These are phyloP conservation scores for Tillus elongatus DNA, from an alignment of 2,888 invertebrate genomes.

Conservation along the genomic window DNA sequence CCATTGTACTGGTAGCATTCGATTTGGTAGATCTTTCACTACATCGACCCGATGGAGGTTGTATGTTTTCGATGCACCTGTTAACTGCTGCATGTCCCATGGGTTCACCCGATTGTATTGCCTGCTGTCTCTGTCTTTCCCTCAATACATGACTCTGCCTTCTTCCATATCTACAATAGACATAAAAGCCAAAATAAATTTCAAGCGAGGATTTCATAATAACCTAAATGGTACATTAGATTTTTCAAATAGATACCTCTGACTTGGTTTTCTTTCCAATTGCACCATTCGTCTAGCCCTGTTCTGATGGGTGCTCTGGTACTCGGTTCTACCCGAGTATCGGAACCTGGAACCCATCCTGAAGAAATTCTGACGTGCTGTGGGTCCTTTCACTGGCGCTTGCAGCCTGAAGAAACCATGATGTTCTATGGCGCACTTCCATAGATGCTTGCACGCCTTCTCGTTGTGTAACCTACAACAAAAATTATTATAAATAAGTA, in stretches of 20 bases:
- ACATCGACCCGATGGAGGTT: slow-evolving; percentile 43
- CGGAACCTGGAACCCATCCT: slow-evolving; percentile 97
- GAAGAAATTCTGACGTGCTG: slow-evolving; percentile 91
- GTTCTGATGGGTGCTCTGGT: slow-evolving; percentile 89
- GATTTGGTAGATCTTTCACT: slow-evolving; percentile 50
- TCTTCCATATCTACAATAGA: slow-evolving; percentile 62
- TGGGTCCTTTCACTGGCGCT: slow-evolving; percentile 79
- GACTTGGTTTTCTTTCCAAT: slow-evolving; percentile 93
- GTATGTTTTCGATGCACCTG: slow-evolving; percentile 36
- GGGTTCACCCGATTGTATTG: slow-evolving; percentile 28
- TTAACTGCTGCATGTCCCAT: slow-evolving; percentile 30
- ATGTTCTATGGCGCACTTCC: slow-evolving; percentile 99
- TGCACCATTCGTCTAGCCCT: slow-evolving; percentile 87
- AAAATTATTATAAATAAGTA: slow-evolving; percentile 6
- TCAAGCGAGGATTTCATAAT: too few species aligned
- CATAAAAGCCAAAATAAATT: too few species aligned
- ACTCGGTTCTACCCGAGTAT: slow-evolving; percentile 84
- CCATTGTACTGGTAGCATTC: slow-evolving; percentile 38
- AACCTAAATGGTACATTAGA: too few species aligned
- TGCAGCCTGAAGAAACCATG: slow-evolving; percentile 97
- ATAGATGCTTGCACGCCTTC: slow-evolving; percentile 97
- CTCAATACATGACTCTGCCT: slow-evolving; percentile 82
- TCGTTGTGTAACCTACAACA: slow-evolving; percentile 70
- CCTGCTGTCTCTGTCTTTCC: slow-evolving; percentile 61
- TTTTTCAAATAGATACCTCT: slow-evolving; percentile 52